phyloP scores from a whole-genome alignment of 2,113 vertebrate species.

The Catagonus wagneri region DNA sequence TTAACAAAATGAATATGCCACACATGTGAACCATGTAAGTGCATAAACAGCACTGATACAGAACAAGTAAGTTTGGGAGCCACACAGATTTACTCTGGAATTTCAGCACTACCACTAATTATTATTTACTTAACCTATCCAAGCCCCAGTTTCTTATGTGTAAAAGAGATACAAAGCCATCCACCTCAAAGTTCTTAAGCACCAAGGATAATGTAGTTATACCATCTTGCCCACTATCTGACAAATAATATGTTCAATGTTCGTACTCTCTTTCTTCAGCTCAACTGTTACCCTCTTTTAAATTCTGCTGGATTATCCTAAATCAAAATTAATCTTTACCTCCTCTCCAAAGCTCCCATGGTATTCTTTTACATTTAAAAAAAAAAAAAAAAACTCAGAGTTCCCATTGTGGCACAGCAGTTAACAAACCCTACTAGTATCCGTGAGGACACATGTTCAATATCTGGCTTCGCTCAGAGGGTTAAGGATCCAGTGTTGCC shows the following conservation, averaged over 20 bases:
- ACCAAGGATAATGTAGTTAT: not conserved
- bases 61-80: conserved; percentile 7
- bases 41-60: not conserved
- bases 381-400: not conserved
- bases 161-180: not conserved
- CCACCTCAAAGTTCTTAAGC: not conserved
- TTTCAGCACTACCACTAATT: conserved; percentile 6
- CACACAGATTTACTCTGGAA: conserved; percentile 15
- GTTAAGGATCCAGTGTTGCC: too few species aligned
- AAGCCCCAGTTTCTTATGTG: not conserved
- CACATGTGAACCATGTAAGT: not conserved
- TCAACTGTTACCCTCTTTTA: not conserved
- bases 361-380: not conserved
- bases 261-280: conserved; percentile 11
- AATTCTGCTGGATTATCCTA: conserved; percentile 5
- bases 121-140: not conserved
- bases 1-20: not conserved
- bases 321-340: conserved; percentile 42
- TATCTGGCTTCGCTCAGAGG: too few species aligned
- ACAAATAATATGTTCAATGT: not conserved
- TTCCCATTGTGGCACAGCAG: too few species aligned
- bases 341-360: not conserved
- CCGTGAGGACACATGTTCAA: too few species aligned
- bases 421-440: too few species aligned
- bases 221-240: not conserved